Evolutionary conservation across 1,140 invertebrate genomes (phyloP).

Genomic region (Kradibia gibbosae): DNA sequence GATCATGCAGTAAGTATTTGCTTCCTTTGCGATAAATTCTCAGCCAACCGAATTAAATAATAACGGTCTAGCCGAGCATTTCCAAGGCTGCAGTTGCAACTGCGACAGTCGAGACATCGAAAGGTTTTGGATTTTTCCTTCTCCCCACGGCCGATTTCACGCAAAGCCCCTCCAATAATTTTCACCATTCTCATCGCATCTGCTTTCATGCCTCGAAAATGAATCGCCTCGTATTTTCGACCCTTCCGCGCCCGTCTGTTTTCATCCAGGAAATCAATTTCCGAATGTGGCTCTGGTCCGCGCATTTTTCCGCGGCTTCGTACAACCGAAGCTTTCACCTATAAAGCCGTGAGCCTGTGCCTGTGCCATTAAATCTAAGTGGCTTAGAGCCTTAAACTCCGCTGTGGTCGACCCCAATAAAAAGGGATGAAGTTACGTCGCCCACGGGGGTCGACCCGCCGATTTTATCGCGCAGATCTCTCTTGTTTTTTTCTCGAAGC

Average conservation of each 20-base stretch:
- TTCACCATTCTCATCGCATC: not conserved
- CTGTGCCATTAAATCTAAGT: constrained; percentile 70
- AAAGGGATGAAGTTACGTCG: constrained; percentile 68
- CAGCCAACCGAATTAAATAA: not conserved
- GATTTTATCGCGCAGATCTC: constrained; percentile 36
- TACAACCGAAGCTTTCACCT: constrained; percentile 50
- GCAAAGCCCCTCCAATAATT: not conserved
- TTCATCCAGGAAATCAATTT: constrained; percentile 52
- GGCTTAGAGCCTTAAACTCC: constrained; percentile 68
- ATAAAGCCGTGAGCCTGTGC: constrained; percentile 53
- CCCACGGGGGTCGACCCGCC: constrained; percentile 48
- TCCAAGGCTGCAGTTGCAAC: too few species aligned
- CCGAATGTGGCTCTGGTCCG: not conserved
- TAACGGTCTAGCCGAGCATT: not conserved
- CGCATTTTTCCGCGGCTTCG: not conserved
- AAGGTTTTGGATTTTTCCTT: not conserved
- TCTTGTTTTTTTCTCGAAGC: not conserved
- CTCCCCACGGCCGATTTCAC: not conserved
- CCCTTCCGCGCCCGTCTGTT: constrained; percentile 45
- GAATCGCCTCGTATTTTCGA: constrained; percentile 31
- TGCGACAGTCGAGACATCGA: not conserved
- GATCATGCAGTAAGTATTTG: too few species aligned
- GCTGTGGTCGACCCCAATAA: constrained; percentile 61
- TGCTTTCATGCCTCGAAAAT: not conserved
- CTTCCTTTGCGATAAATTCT: not conserved